Conservation (phyloP, 2,888 invertebrate genomes). For the Schizotus pectinicornis region DNA sequence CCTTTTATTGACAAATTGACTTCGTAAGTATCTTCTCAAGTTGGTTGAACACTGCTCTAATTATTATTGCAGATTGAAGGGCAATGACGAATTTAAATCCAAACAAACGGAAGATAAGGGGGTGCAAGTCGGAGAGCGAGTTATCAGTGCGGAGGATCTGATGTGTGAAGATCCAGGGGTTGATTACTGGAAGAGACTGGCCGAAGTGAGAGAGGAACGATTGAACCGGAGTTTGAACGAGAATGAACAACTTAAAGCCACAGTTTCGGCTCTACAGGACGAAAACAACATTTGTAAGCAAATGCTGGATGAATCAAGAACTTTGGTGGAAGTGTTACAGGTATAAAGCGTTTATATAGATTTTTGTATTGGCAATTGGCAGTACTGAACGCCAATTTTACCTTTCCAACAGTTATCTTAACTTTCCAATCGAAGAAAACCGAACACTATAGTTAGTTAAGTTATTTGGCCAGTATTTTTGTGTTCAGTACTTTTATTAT, state of each 20-base stretch:
- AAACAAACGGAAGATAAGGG: slow-evolving; percentile 58
- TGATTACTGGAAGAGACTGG: slow-evolving; percentile 77
- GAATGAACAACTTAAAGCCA: slow-evolving; percentile 67
- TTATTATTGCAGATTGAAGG: slow-evolving; percentile 2
- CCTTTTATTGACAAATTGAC: slow-evolving; percentile 49
- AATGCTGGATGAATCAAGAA: slow-evolving; percentile 77
- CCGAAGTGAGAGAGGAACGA: slow-evolving; percentile 75
- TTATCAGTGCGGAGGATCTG: slow-evolving; percentile 69
- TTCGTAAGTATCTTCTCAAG: slow-evolving; percentile 17
- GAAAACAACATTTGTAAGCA: slow-evolving; percentile 71
- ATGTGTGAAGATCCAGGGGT: slow-evolving; percentile 72
- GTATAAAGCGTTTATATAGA: slow-evolving; percentile 53
- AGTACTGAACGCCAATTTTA: too few species aligned
- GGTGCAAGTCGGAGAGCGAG: slow-evolving; percentile 66
- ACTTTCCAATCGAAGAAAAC: too few species aligned
- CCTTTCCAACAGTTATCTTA: too few species aligned
- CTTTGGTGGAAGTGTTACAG: slow-evolving; percentile 77
- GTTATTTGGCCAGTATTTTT: too few species aligned
- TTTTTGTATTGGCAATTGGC: too few species aligned
- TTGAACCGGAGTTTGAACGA: slow-evolving; percentile 76
- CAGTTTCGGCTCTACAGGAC: slow-evolving; percentile 60
- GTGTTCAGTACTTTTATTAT: too few species aligned
- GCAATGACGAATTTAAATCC: slow-evolving; percentile 21
- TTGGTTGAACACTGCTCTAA: slow-evolving; percentile 1
- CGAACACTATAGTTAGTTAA: too few species aligned